These are phyloP conservation scores for Heterotilapia buettikoferi DNA, from an alignment of 2,113 vertebrate genomes.

Conservation along the genomic window DNA sequence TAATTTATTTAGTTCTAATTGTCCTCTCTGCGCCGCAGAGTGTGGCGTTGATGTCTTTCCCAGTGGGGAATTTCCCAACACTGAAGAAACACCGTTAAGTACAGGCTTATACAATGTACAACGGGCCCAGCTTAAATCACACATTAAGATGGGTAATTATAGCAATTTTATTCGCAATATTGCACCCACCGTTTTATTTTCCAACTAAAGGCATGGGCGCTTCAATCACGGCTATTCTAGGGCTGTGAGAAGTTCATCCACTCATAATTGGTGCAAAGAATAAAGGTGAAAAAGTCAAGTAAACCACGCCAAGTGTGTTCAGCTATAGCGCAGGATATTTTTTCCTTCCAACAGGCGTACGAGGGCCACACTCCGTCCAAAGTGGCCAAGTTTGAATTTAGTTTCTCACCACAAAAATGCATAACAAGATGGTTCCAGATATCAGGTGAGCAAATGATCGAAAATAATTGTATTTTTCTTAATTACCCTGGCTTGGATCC, in stretches of 20 bases:
- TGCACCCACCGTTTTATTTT: slow-evolving; percentile 13
- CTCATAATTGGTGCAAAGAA: background rate
- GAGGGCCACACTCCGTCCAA: background rate
- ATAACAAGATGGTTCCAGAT: background rate
- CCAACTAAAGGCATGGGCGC: background rate
- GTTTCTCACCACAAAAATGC: background rate
- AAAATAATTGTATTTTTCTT: background rate
- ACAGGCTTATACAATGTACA: background rate
- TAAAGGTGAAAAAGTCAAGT: background rate
- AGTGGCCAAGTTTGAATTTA: background rate
- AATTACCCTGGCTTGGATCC: slow-evolving; percentile 12
- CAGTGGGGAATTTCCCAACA: slow-evolving; percentile 35
- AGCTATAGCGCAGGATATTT: background rate
- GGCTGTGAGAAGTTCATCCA: background rate
- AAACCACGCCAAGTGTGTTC: slow-evolving; percentile 14
- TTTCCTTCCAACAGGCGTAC: background rate
- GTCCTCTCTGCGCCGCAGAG: background rate
- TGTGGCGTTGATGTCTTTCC: slow-evolving; percentile 26
- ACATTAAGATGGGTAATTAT: slow-evolving; percentile 29
- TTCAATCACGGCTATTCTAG: background rate
- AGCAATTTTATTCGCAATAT: slow-evolving; percentile 1
- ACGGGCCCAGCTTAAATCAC: slow-evolving; percentile 4
- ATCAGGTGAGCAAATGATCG: slow-evolving; percentile 1
- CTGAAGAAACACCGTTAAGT: background rate
- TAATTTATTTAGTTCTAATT: slow-evolving; percentile 19